phyloP scores from a whole-genome alignment of 1,140 invertebrate genomes.

The Melanaphis sacchari region DNA sequence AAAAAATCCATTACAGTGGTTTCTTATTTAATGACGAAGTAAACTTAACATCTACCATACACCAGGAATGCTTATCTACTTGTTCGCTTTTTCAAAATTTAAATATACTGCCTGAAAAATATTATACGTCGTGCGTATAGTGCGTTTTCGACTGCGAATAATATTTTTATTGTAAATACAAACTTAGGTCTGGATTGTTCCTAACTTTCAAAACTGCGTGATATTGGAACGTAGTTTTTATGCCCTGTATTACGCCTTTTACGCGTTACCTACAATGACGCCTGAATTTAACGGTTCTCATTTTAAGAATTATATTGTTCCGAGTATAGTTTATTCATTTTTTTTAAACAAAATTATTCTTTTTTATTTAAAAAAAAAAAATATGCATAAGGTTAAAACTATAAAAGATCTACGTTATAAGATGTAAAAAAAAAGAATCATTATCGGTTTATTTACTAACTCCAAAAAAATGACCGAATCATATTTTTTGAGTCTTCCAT shows the following conservation, averaged over 20 bases:
- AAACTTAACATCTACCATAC: background rate
- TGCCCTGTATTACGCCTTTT: background rate
- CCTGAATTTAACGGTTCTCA: slow-evolving; percentile 4
- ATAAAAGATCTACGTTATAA: background rate
- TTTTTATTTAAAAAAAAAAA: background rate
- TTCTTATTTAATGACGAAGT: fast-evolving
- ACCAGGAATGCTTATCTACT: background rate
- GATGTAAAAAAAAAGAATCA: too few species aligned
- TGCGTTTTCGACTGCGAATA: background rate
- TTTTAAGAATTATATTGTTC: background rate
- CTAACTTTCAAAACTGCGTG: background rate
- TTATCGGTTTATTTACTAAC: too few species aligned
- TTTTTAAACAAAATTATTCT: background rate
- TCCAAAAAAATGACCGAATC: too few species aligned
- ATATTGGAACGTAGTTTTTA: background rate
- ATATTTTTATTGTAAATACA: background rate
- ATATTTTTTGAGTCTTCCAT: background rate
- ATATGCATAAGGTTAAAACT: background rate
- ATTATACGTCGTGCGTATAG: background rate
- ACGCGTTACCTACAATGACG: background rate
- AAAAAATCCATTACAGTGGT: background rate
- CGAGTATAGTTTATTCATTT: background rate
- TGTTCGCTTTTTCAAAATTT: background rate
- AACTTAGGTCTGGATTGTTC: background rate
- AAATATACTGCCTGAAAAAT: background rate